Conservation (phyloP, 2,797 vertebrate genomes). For the Staurois parvus region DNA sequence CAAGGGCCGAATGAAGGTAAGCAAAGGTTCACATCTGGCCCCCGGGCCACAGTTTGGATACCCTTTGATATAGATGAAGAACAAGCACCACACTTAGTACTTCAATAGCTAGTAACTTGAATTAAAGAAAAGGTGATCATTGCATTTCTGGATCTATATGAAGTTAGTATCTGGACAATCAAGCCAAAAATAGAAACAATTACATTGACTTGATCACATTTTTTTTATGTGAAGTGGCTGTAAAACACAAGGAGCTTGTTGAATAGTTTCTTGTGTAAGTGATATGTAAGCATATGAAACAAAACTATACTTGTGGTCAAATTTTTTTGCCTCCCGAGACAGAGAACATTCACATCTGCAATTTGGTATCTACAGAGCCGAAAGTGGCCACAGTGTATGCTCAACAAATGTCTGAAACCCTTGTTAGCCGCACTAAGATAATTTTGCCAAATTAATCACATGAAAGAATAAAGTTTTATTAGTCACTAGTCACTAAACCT, state of each 20-base stretch:
- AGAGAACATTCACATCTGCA: constrained; percentile 57
- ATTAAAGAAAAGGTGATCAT: background rate
- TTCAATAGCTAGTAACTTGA: background rate
- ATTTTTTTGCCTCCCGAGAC: constrained; percentile 50
- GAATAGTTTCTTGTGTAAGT: constrained; percentile 55
- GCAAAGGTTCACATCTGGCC: no score
- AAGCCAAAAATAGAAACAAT: background rate
- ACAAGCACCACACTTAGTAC: no score
- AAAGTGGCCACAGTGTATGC: constrained; percentile 28
- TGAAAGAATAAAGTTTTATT: constrained; percentile 61
- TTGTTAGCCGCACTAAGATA: constrained; percentile 46
- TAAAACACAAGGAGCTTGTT: constrained; percentile 54
- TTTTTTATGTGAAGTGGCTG: constrained; percentile 33
- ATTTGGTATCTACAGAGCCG: constrained; percentile 33
- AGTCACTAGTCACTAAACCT: constrained; percentile 54
- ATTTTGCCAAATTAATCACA: constrained; percentile 61
- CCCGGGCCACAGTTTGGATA: no score
- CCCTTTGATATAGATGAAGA: no score
- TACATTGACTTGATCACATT: constrained; percentile 30
- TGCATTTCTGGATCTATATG: background rate
- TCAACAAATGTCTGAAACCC: constrained; percentile 25
- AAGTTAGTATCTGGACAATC: background rate
- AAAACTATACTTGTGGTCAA: constrained; percentile 54
- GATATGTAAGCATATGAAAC: constrained; percentile 48
- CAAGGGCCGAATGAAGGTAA: no score